Evolutionary conservation across 2,888 invertebrate genomes (phyloP).

Genomic region (Dusona sp.): DNA sequence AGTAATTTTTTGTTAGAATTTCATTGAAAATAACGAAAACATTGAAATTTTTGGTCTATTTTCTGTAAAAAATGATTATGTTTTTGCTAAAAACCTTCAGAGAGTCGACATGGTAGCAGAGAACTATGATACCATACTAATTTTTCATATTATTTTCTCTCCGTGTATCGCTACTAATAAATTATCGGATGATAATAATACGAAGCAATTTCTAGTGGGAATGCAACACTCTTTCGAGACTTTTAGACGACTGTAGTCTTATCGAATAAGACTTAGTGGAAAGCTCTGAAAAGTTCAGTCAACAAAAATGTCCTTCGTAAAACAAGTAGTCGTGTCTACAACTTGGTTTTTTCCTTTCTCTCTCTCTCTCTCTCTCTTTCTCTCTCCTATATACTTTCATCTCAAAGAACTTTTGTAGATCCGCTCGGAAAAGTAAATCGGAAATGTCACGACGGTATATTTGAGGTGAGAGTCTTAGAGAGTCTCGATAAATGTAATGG

Average conservation of each 20-base stretch:
- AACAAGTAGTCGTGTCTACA: slow-evolving; percentile 1
- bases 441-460: slow-evolving; percentile 37
- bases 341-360: background rate
- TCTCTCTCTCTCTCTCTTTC: background rate
- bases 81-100: too few species aligned
- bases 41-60: too few species aligned
- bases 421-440: slow-evolving; percentile 30
- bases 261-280: slow-evolving; percentile 1
- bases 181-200: background rate
- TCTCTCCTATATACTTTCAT: background rate
- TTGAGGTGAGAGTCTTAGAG: slow-evolving; percentile 23
- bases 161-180: too few species aligned
- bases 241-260: background rate
- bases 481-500: slow-evolving; percentile 15
- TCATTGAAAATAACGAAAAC: too few species aligned
- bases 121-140: too few species aligned
- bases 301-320: background rate
- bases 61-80: too few species aligned
- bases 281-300: slow-evolving; percentile 21
- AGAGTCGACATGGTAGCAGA: too few species aligned
- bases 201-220: background rate
- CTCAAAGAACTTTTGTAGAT: slow-evolving; percentile 4
- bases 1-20: too few species aligned
- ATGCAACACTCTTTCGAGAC: background rate
- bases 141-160: too few species aligned